These are phyloP conservation scores for Penaeus japonicus DNA, from an alignment of 1,140 invertebrate species.

Conservation along the genomic window DNA sequence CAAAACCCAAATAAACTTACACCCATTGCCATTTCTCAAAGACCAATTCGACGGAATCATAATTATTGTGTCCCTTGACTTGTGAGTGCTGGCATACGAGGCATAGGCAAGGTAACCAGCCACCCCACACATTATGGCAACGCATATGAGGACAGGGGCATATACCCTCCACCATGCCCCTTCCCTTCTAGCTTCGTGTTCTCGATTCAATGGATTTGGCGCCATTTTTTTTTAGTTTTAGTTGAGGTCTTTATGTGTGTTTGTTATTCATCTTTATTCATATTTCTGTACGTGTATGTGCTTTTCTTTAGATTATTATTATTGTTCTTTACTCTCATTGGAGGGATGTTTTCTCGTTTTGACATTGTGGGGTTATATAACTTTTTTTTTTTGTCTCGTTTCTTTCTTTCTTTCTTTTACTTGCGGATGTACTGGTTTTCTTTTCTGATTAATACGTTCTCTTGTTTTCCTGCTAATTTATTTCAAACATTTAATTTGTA, in stretches of 20 bases:
- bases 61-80: background rate
- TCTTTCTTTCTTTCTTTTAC: too few species aligned
- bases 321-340: too few species aligned
- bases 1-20: background rate
- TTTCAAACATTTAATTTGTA: too few species aligned
- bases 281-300: too few species aligned
- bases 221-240: background rate
- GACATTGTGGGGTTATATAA: too few species aligned
- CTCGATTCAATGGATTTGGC: slow-evolving; percentile 21
- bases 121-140: background rate
- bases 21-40: background rate
- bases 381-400: too few species aligned
- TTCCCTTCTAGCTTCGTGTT: slow-evolving; percentile 24
- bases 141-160: background rate
- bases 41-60: slow-evolving; percentile 37
- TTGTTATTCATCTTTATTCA: background rate
- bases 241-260: background rate
- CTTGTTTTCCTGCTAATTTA: too few species aligned
- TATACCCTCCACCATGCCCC: slow-evolving; percentile 34
- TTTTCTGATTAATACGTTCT: too few species aligned
- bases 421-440: too few species aligned
- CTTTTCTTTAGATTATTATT: too few species aligned
- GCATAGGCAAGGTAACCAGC: slow-evolving; percentile 17
- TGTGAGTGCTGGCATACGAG: slow-evolving; percentile 13
- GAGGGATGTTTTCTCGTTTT: too few species aligned